Base-by-base conservation (phyloP, 1,140 invertebrate genomes). In the Episyrphus balteatus region DNA sequence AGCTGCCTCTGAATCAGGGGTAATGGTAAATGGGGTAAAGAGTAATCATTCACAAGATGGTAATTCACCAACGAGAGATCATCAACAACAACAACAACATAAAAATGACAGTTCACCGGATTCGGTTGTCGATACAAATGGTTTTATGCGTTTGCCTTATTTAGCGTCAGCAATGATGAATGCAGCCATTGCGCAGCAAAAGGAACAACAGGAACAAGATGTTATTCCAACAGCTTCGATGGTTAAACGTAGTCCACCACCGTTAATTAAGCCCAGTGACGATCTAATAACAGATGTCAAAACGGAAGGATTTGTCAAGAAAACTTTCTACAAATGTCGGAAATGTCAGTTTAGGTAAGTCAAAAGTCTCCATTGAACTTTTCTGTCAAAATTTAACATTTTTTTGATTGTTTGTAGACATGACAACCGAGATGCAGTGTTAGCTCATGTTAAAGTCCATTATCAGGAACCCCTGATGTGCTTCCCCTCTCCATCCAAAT, bases 291-390 rank as follows among this genome's bases (percentile, higher is more conserved):
- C 58, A n/a, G 64, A 67, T 44, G 59, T 66, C 9, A 59, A 64
- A 42, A 56, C 58, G 41, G 64, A 67, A 42, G 63, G 64, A 48
- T 62, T 54, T 46, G 63, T 64, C 34, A 66, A 80, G 66, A 74
- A 77, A 48, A 81, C 78, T 13, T 67, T 82, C 40, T 85, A 81
- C 74, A 86, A 87, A 61, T 91, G 87, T 61, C 89, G 88, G 69
- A 84, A 86, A 59, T 91, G 87, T 57, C 81, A 81, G 60, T 89
- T 84, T 63, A 83, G 78, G 83, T 85, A 64, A 75, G 73, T 63
- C 44, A n/a, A 45, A 21, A 21, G 11, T 9, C 33, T 38, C 41
- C 48, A 36, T 46, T 37, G 11, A 49, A 17, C 39, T 37, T 40
- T 2, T 13, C 9, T 10, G 18, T 13, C 8, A 18, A 3, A 33